Conservation (phyloP, 2,113 vertebrate species). For the Leuciscus idus region DNA sequence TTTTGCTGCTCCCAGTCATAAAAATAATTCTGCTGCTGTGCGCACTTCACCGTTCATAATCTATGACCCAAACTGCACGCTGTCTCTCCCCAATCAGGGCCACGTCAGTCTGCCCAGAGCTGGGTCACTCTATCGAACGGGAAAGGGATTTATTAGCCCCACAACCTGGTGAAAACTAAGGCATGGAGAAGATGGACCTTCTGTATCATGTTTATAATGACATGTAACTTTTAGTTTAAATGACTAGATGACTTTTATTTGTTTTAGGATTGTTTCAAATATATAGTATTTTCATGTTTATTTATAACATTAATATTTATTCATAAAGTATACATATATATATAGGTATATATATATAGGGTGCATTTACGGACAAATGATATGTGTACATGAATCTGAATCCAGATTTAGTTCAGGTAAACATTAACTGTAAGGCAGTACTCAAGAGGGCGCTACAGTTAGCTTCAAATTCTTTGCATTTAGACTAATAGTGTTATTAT, state of each 20-base stretch:
- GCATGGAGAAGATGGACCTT: not conserved
- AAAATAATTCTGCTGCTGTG: conserved; percentile 75
- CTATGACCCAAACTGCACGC: conserved; percentile 70
- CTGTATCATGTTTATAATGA: not conserved
- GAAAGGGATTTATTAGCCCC: conserved; percentile 45
- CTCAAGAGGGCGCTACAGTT: not conserved
- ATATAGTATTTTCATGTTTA: not conserved
- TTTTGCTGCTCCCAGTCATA: conserved; percentile 68
- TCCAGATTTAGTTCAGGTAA: too few relatives aligned
- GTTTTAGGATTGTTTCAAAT: too few relatives aligned
- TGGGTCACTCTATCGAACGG: conserved; percentile 28
- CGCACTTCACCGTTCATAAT: conserved; percentile 73
- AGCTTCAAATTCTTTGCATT: not conserved
- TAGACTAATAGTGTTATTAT: too few relatives aligned
- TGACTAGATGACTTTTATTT: not conserved
- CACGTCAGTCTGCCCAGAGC: conserved; percentile 18
- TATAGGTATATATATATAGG: too few relatives aligned
- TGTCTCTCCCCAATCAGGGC: conserved; percentile 55
- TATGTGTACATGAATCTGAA: too few relatives aligned
- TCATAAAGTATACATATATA: too few relatives aligned
- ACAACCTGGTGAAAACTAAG: not conserved
- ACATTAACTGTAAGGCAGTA: not conserved
- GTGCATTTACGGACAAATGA: too few relatives aligned
- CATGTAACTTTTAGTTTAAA: not conserved
- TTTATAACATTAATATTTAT: too few relatives aligned